These are phyloP conservation scores for Prietella phreatophila DNA, from an alignment of 2,113 vertebrate genomes.

Conservation along the genomic window DNA sequence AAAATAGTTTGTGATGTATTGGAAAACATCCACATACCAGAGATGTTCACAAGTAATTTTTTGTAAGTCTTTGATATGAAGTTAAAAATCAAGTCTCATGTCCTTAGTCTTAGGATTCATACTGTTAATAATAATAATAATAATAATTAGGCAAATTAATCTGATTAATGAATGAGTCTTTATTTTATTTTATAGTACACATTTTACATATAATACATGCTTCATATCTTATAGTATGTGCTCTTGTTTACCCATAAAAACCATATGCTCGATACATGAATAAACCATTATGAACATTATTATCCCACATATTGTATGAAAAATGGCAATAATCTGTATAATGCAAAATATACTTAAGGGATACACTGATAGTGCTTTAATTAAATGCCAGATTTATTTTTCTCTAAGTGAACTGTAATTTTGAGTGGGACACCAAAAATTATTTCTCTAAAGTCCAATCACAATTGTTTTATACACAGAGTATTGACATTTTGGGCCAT, in stretches of 20 bases:
- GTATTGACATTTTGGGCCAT: constrained; percentile 23
- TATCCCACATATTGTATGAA: not conserved
- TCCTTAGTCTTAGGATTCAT: not conserved
- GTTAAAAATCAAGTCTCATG: not conserved
- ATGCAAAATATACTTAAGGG: not conserved
- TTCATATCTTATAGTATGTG: not conserved
- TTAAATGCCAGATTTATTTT: not conserved
- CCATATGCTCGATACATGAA: not conserved
- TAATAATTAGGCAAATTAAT: not conserved
- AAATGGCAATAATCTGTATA: not conserved
- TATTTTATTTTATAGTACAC: not conserved
- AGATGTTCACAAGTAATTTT: not conserved
- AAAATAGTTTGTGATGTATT: not conserved
- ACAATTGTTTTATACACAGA: constrained; percentile 25
- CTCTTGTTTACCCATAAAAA: not conserved
- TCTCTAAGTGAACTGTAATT: not conserved
- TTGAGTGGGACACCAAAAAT: no score
- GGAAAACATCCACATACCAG: not conserved
- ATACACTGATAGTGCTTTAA: not conserved
- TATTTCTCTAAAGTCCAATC: no score
- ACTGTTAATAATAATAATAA: not conserved
- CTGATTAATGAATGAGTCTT: not conserved
- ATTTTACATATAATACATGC: not conserved
- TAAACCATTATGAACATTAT: not conserved
- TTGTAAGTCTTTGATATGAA: not conserved